Percentiles rank a stretch among this genome's conserved stretches.
Conservation (phyloP, 2,113 vertebrate genomes). For the Aptenodytes forsteri region DNA sequence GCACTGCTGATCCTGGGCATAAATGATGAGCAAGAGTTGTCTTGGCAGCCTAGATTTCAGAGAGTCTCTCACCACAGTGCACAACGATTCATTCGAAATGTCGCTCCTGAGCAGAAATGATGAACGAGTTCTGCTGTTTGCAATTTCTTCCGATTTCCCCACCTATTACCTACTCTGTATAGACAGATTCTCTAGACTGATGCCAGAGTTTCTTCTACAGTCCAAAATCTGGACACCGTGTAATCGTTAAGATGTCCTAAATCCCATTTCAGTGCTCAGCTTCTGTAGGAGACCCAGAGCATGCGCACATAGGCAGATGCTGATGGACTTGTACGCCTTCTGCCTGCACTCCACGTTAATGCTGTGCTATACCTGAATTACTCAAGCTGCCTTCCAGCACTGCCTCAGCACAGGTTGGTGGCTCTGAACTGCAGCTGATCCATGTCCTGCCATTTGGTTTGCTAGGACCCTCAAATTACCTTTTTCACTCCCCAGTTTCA, state of each 20-base stretch:
- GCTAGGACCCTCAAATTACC: background rate
- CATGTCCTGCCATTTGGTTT: background rate
- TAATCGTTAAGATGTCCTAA: background rate
- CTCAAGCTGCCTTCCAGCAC: background rate
- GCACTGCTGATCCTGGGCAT: background rate
- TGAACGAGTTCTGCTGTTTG: background rate
- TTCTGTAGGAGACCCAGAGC: background rate
- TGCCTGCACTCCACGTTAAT: rapidly evolving
- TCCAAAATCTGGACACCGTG: background rate
- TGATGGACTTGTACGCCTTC: background rate
- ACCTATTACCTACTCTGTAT: background rate
- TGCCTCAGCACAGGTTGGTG: background rate
- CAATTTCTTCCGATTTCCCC: background rate
- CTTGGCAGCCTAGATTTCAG: background rate
- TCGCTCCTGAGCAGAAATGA: background rate
- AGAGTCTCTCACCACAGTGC: background rate
- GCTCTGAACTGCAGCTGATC: background rate
- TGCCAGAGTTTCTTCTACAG: background rate
- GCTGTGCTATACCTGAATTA: background rate
- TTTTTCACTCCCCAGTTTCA: background rate
- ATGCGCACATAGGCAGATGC: background rate
- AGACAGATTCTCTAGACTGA: background rate
- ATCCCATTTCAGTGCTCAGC: background rate
- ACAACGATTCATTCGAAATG: background rate
- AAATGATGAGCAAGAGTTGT: background rate